A percentile compares a stretch with the other conserved stretches of the same genome.
These are phyloP conservation scores for Dasypus novemcinctus DNA, from an alignment of 2,113 vertebrate genomes.

Conservation along the genomic window DNA sequence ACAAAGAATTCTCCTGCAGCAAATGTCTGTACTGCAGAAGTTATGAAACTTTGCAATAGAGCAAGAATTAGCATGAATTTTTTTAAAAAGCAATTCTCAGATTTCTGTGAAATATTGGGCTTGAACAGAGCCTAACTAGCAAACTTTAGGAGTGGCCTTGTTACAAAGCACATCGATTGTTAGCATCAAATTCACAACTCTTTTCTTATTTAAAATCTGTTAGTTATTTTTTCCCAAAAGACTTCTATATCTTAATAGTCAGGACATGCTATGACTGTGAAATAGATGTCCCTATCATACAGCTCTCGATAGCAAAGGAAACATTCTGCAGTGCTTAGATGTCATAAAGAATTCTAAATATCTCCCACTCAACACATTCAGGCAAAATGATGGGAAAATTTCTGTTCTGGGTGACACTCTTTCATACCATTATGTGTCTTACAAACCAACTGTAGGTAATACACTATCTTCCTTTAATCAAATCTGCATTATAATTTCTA, in stretches of 20 bases:
- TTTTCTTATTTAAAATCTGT: slow-evolving; percentile 63
- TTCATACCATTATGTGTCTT: slow-evolving; percentile 56
- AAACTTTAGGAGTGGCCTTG: slow-evolving; percentile 57
- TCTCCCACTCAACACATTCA: slow-evolving; percentile 67
- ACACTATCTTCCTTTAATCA: slow-evolving; percentile 78
- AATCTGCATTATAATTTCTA: slow-evolving; percentile 80
- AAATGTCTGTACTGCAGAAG: not conserved
- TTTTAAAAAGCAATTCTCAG: not conserved
- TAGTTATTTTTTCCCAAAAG: slow-evolving; percentile 48
- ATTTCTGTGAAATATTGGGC: not conserved
- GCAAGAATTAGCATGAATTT: not conserved
- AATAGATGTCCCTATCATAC: slow-evolving; percentile 73
- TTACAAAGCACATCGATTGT: slow-evolving; percentile 48
- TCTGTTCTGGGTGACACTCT: slow-evolving; percentile 54
- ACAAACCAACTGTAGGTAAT: slow-evolving; percentile 78
- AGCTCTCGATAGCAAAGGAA: slow-evolving; percentile 64
- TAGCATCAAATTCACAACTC: slow-evolving; percentile 48
- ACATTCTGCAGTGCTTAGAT: slow-evolving; percentile 63
- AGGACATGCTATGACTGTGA: slow-evolving; percentile 61
- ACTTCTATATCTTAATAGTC: slow-evolving; percentile 62
- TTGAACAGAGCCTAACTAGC: not conserved
- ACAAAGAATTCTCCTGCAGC: not conserved
- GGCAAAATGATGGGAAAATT: slow-evolving; percentile 62
- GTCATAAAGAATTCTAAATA: slow-evolving; percentile 76
- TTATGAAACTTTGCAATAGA: not conserved